Percentiles rank a stretch among this genome's conserved stretches.
These are phyloP conservation scores for Gavialis gangeticus DNA, from an alignment of 2,113 vertebrate genomes.

Conservation along the genomic window DNA sequence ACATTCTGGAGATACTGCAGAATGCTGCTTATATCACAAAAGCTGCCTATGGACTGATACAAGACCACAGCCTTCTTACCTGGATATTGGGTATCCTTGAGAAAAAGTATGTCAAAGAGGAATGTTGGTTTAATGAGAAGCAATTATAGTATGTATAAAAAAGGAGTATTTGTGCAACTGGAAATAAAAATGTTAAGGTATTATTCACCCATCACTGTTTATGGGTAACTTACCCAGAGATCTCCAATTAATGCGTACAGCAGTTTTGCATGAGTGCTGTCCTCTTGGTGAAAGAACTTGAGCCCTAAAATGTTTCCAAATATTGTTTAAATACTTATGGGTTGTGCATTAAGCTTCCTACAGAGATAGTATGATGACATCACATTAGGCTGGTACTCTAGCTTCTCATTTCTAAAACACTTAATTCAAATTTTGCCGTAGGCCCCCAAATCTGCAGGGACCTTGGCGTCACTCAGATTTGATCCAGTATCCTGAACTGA, in stretches of 20 bases:
- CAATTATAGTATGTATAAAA: neutral
- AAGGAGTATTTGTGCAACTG: neutral
- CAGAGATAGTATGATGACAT: neutral
- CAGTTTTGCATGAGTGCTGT: accelerated
- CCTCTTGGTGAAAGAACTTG: neutral
- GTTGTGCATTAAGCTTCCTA: neutral
- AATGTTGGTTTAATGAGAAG: neutral
- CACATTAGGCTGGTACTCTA: neutral
- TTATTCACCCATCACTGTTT: neutral
- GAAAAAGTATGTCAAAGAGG: slow-evolving; percentile 79
- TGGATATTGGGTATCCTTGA: slow-evolving; percentile 88
- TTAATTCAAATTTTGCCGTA: neutral
- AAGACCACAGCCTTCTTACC: slow-evolving; percentile 86
- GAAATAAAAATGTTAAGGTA: neutral
- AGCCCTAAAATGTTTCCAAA: neutral
- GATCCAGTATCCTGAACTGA: neutral
- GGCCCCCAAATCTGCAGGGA: neutral
- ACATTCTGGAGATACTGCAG: slow-evolving; percentile 87
- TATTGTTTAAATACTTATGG: neutral
- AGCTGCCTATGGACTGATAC: slow-evolving; percentile 89
- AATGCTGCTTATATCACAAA: slow-evolving; percentile 81
- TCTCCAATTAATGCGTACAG: accelerated
- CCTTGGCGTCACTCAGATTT: neutral
- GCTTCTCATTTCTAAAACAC: neutral
- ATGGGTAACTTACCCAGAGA: neutral